Conservation (phyloP, 2,797 vertebrate genomes). For the Labroides dimidiatus region DNA sequence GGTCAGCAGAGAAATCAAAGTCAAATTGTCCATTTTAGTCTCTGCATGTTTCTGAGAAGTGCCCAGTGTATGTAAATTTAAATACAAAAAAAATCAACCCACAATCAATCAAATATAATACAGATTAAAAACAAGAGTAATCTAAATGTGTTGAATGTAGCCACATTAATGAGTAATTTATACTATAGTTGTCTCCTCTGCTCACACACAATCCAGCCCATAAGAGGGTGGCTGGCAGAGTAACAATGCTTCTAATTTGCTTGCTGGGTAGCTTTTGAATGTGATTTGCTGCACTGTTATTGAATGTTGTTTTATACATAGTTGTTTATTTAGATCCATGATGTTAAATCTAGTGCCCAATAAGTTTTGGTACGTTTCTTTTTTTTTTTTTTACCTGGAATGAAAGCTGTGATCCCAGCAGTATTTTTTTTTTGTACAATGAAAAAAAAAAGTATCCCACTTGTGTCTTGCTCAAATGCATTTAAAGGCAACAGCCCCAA, state of each 20-base stretch:
- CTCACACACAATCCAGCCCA: background rate
- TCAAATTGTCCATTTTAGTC: background rate
- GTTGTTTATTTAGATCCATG: background rate
- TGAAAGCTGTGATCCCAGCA: background rate
- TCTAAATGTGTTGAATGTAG: conserved; percentile 1
- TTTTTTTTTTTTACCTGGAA: background rate
- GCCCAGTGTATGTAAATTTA: background rate
- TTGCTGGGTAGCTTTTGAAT: background rate
- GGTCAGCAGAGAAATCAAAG: background rate
- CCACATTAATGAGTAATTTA: background rate
- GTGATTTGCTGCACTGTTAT: background rate
- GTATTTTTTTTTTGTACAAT: too few relatives aligned
- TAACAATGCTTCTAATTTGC: background rate
- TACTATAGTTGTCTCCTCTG: background rate
- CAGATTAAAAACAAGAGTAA: conserved; percentile 1
- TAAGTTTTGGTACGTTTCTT: background rate
- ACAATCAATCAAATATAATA: background rate
- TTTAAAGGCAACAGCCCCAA: background rate
- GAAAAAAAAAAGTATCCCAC: too few relatives aligned
- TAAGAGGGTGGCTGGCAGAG: background rate
- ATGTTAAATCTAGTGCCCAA: background rate
- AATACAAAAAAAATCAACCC: conserved; percentile 1
- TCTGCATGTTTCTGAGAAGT: background rate
- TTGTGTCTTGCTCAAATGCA: background rate
- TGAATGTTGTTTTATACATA: background rate